Evolutionary conservation across 2,888 invertebrate genomes (phyloP), one percentile per base, ranked within the genome.

Genomic region (Drosophila meridionalis): DNA sequence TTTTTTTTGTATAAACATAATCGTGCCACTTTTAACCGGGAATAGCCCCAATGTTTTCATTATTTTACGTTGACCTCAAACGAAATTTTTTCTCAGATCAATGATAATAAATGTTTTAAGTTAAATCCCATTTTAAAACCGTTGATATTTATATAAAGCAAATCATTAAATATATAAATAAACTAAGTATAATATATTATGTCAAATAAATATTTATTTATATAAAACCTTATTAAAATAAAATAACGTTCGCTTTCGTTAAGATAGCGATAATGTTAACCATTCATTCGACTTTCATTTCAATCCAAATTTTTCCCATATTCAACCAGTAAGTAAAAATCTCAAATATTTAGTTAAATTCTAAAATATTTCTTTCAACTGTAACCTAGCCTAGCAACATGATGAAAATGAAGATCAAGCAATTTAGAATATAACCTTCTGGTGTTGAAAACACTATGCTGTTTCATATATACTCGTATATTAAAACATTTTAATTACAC

Each of bases 401-500:
- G 20, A 32, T 7, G 8, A 4, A n/a, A 32, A 59, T 62, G 60
- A 36, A 28, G 11, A 30, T 32, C 42, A 36, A 47, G n/a, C 55
- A 48, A 40, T 7, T 28, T 57, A 12, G 9, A 52, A 20, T 30
- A 30, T 28, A 45, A 38, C 36, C 50, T 61, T 70, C n/a, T 36
- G 26, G 53, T 71, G 76, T 14, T 67, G 43, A 76, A 62, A 64
- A 68, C 55, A 36, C 12, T 53, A 4, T 30, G 48, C 56, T 59
- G 72, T 72, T 63, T 58, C 59, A 63, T 76, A 76, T 78, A 69
- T 74, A 62, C 52, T n/a, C 61, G 57, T 73, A 70, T 82, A 89
- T 84, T 78, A 84, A 86, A 78, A 86, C 89, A 84, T 84, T 84
- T 84, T 84, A 84, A 84, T 84, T 89, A 84, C 82, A 89, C 87